Evolutionary conservation across 2,113 vertebrate genomes (phyloP).

Genomic region (Himantopus leucocephalus): DNA sequence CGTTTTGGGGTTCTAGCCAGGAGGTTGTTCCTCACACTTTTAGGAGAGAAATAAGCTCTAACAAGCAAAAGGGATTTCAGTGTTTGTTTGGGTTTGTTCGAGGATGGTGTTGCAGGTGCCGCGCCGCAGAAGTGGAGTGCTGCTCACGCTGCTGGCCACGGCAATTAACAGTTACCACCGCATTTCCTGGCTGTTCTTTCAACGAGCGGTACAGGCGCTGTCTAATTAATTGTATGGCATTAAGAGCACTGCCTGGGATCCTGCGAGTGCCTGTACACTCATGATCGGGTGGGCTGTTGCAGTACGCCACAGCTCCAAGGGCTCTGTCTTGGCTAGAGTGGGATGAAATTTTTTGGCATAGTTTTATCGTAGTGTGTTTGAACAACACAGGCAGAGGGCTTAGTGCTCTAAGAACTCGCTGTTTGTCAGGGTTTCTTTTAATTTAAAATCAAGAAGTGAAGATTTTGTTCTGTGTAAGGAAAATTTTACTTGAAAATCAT

Average conservation of each 20-base stretch:
- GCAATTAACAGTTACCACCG: neutral
- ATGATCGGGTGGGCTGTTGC: accelerated
- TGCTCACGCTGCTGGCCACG: accelerated
- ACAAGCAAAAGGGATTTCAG: neutral
- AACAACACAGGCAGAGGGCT: neutral
- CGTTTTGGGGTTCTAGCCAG: neutral
- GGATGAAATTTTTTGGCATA: neutral
- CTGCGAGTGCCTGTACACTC: neutral
- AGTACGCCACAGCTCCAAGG: neutral
- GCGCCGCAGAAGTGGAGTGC: neutral
- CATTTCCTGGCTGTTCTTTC: neutral
- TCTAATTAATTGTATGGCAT: neutral
- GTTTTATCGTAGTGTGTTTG: neutral
- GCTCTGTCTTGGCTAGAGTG: neutral
- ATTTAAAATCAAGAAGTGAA: neutral
- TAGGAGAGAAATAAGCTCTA: neutral
- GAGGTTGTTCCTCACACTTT: neutral
- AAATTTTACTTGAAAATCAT: neutral
- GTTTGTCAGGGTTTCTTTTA: neutral
- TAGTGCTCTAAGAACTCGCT: neutral
- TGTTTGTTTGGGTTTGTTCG: neutral
- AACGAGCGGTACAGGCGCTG: accelerated
- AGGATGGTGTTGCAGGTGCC: neutral
- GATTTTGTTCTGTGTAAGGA: neutral
- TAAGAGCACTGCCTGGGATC: neutral